These are phyloP conservation scores for Poeciliopsis infans DNA, from an alignment of 2,797 vertebrate genomes.

Conservation along the genomic window DNA sequence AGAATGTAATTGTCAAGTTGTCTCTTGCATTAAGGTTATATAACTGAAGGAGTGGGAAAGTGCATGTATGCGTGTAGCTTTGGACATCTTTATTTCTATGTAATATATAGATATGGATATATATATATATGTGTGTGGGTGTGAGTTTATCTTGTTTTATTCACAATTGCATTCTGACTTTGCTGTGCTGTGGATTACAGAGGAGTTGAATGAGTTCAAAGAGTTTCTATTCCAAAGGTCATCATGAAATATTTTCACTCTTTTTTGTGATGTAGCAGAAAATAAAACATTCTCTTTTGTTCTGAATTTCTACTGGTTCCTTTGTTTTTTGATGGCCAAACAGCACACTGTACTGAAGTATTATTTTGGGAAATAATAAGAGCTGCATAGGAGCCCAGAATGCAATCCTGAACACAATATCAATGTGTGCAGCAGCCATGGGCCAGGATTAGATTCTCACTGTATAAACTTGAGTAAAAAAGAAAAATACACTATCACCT, in stretches of 20 bases:
- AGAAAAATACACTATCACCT: not conserved
- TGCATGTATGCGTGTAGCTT: constrained; percentile 34
- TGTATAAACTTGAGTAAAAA: not conserved
- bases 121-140: constrained; percentile 33
- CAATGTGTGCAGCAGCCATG: not conserved
- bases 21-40: constrained; percentile 72
- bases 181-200: constrained; percentile 62
- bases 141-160: constrained; percentile 47
- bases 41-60: constrained; percentile 67
- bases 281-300: constrained; percentile 23
- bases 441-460: not conserved
- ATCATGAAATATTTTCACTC: constrained; percentile 38
- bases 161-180: constrained; percentile 53
- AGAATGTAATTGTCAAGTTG: constrained; percentile 71
- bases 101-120: constrained; percentile 1
- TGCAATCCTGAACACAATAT: not conserved
- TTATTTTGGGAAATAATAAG: not conserved
- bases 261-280: constrained; percentile 22
- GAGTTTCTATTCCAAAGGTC: constrained; percentile 55
- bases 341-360: not conserved
- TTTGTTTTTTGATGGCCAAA: not conserved
- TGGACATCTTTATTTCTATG: constrained; percentile 16
- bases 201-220: constrained; percentile 62
- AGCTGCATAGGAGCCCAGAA: not conserved
- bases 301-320: not conserved